phyloP scores from a whole-genome alignment of 2,797 vertebrate genomes.

The Ammospiza maritima region DNA sequence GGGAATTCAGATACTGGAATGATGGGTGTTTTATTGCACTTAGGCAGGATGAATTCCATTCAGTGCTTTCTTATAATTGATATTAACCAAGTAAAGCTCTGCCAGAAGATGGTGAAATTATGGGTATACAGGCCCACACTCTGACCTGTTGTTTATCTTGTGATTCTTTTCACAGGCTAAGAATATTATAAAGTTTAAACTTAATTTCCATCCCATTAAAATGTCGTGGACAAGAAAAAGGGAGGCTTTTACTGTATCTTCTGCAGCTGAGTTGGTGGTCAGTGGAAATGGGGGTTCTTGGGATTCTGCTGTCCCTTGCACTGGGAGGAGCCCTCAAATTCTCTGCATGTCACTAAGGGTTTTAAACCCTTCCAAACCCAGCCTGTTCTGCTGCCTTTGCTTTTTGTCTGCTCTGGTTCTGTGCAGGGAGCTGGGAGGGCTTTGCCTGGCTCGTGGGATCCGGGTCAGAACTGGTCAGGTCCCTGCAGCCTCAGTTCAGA shows the following conservation, averaged over 20 bases:
- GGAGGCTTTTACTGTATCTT: neutral
- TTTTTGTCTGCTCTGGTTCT: neutral
- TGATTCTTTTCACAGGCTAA: neutral
- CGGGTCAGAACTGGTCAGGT: rapidly evolving
- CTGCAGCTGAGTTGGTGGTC: neutral
- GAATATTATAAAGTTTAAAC: neutral
- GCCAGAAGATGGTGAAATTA: neutral
- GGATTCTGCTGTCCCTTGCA: neutral
- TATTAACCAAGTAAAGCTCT: neutral
- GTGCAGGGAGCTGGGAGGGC: neutral
- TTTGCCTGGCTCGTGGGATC: neutral
- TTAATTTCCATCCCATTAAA: neutral
- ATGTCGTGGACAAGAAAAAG: neutral
- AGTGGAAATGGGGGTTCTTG: neutral
- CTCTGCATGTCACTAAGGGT: neutral
- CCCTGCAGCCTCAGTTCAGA: neutral
- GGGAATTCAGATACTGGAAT: neutral
- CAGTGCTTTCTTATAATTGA: neutral
- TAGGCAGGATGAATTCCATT: neutral
- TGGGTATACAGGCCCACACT: neutral
- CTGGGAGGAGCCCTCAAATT: neutral
- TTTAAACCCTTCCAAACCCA: neutral
- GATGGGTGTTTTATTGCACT: neutral
- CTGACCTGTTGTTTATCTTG: neutral
- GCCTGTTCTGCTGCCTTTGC: neutral